Base-by-base conservation (phyloP, 1,140 invertebrate species). In the Uloborus diversus region DNA sequence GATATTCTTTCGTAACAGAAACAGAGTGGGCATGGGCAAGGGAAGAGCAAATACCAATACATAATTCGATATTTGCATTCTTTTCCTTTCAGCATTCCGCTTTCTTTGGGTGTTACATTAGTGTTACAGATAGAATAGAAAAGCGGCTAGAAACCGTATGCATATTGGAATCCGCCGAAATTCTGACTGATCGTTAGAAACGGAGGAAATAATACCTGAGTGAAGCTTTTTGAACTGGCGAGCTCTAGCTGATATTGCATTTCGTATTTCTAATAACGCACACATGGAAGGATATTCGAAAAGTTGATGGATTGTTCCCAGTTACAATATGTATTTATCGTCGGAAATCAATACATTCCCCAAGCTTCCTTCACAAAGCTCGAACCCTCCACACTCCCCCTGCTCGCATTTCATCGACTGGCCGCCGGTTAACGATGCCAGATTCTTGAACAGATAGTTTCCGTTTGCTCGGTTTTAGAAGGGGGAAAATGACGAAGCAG, bases 241-340 rank as follows among this genome's bases (percentile, higher is more conserved):
- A 66, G 73, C 66, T 57, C 37, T 42, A 78, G 73, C 73, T 78
- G 73, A 78, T 78, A 78, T 66, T 78, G 73, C 73, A 78, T 78
- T 78, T 78, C 62, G 73, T 47, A 65, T 78, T 79, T 79, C 76
- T 79, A 79, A 79, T 79, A 79, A 79, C 62, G 65, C 37, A 79
- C 65, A 79, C 49, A 57, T 59, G 56, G 65, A 69, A 69, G 76
- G 76, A 79, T 69, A 79, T 79, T 79, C 64, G 65, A 79, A 79
- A 79, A 79, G 76, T 69, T 79, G 76, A 79, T 79, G 68, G 76
- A 79, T 79, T 68, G 76, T 79, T 49, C 53, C 76, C 56, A 37
- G 76, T 79, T 69, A 79, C 76, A 79, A 79, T 79, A 69, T 79
- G 76, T 79, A 79, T 79, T 79, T 79, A 79, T 79, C 76, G 76